Evolutionary conservation across 2,888 invertebrate species (phyloP), one percentile per base, ranked within the genome.

Genomic region (Deilephila porcellus): DNA sequence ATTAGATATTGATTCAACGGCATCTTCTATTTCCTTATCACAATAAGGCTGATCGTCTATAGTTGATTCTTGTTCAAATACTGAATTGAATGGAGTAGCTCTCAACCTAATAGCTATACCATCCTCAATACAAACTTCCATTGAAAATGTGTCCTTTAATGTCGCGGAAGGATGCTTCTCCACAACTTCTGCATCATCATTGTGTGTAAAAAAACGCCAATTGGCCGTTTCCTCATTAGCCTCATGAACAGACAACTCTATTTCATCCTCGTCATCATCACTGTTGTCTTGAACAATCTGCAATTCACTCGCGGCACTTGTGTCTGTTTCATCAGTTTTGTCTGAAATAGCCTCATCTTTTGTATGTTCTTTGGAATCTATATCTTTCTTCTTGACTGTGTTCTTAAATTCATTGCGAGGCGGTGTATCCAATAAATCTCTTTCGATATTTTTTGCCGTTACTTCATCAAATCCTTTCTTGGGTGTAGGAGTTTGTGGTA

Each of bases 361-460:
- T 77, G 78, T 78, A 20, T 81, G 81, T 53, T n/a, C 25, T 34
- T 53, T 37, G 19, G 62, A 60, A 59, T 60, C 60, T 53, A 19
- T 34, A 11, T 37, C 17, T 60, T 32, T 56, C 52, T 60, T 52
- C n/a, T 59, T 5, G 14, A 53, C 53, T 74, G 70, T 20, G 34
- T 17, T 37, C 67, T 75, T 77, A 56, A 79, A 76, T 67, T 81
- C 83, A 29, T 75, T 71, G 67, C 79, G 72, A 32, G 84, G 85
- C 6, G 91, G 86, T 3, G 88, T 82, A 80, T 91, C 92, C 6
- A 93, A 85, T 74, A 95, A 86, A 80, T 94, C 95, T 34, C 92
- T 83, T 82, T 95, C 95, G 37, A 95, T 92, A 73, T 85, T 93
- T 87, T 91, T 93, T 7, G 95, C 95, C 1, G 93, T 93, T 83